Conservation (phyloP, 2,888 invertebrate species). For the Anthophora plumipes region DNA sequence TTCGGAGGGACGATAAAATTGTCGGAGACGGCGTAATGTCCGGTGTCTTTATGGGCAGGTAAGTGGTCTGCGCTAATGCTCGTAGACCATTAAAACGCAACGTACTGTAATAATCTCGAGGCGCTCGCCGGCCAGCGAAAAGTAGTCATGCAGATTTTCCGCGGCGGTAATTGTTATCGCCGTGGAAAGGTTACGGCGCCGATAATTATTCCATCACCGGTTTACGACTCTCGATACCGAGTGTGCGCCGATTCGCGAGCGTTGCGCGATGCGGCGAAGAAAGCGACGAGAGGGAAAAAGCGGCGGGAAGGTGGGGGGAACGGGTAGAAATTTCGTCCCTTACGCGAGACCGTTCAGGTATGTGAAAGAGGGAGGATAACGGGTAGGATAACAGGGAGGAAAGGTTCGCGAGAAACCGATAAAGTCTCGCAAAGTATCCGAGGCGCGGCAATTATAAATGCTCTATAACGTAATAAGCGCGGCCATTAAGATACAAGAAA, state of each 20-base stretch:
- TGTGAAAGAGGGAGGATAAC: too few species aligned
- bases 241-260: slow-evolving; percentile 34
- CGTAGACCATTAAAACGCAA: slow-evolving; percentile 65
- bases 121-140: slow-evolving; percentile 48
- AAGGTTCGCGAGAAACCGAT: not conserved
- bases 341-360: not conserved
- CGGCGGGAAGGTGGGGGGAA: too few species aligned
- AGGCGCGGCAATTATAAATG: slow-evolving; percentile 21
- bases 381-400: too few species aligned
- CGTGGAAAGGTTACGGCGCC: slow-evolving; percentile 34
- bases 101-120: slow-evolving; percentile 60
- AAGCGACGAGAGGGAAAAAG: too few species aligned
- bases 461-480: slow-evolving; percentile 11
- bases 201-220: slow-evolving; percentile 64
- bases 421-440: not conserved
- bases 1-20: slow-evolving; percentile 53
- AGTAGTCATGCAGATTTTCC: slow-evolving; percentile 56
- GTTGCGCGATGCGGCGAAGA: too few species aligned
- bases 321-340: not conserved
- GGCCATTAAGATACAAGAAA: slow-evolving; percentile 26
- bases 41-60: slow-evolving; percentile 65
- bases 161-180: slow-evolving; percentile 62
- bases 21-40: slow-evolving; percentile 54
- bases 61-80: slow-evolving; percentile 68
- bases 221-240: slow-evolving; percentile 25